Evolutionary conservation across 2,113 vertebrate genomes (phyloP), one percentile per base, ranked within the genome.

Genomic region (Oophaga pumilio): DNA sequence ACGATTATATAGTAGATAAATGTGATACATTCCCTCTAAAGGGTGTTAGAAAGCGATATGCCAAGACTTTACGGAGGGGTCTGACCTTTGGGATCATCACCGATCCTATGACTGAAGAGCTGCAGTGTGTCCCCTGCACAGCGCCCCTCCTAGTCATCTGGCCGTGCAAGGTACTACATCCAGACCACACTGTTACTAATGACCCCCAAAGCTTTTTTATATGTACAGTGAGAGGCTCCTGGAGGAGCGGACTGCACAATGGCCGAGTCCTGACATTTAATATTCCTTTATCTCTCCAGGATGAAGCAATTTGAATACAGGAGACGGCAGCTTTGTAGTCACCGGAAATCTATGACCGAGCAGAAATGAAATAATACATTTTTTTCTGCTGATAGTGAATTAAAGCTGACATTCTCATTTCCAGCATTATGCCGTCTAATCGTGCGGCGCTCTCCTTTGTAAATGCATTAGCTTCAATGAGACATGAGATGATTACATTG

Each of bases 321-420:
- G 69, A 53, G 22, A 15, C 26, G 18, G 43, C 66, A 24, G 62
- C 81, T 68, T 68, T 83, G 81, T 69, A 69, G 81, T 83, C 81
- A 26, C 81, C 81, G 52, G 81, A 68, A 83, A 24, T 69, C 50
- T 83, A 83, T 83, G 81, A 83, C 81, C 68, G 28, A 24, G 81
- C 81, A 69, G 17, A 83, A 69, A 69, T 83, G 81, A 83, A 83
- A 64, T 69, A 83, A 83, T 83, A 83, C 59, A 26, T 82, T 56
- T 80, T 83, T 83, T 83, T 73, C 33, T 69, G 43, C 81, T 83
- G 81, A 83, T 83, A 83, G 81, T 69, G 81, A 83, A 83, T 83
- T 83, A 83, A 69, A 83, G 12, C 81, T 83, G 81, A 83, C 81
- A 83, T 83, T 83, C 81, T 69, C 81, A 83, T 83, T 83, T 83